Evolutionary conservation across 1,140 invertebrate genomes (phyloP), one percentile per base, ranked within the genome.

Genomic region (Leucophenga varia): DNA sequence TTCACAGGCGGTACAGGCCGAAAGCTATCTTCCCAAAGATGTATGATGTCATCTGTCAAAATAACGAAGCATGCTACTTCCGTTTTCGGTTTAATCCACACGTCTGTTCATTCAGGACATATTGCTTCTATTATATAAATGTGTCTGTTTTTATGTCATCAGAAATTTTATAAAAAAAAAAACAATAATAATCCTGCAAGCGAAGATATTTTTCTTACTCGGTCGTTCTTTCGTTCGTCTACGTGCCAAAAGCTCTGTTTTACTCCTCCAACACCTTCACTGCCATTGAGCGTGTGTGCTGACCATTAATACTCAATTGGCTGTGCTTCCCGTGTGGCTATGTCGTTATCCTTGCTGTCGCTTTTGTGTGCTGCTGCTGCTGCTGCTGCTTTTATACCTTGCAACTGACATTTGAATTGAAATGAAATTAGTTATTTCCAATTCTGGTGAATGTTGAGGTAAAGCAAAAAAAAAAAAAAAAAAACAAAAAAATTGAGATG

Each of bases 241-340:
- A n/a, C n/a, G n/a, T n/a, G n/a, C n/a, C n/a, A n/a, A n/a, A n/a
- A n/a, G n/a, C n/a, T n/a, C n/a, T n/a, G n/a, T n/a, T n/a, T n/a
- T n/a, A n/a, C n/a, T n/a, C 32, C 12, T 34, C 35, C 12, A 17
- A 14, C 16, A 16, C 10, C 10, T n/a, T n/a, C 35, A 17, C 35
- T 19, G 18, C 35, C 35, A 37, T 8, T 8, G n/a, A n/a, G n/a
- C n/a, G n/a, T n/a, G 22, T 10, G 5, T 25, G 12, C 18, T 67
- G 63, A 67, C 63, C 63, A 67, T 67, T 67, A 67, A 67, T 67
- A 67, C 63, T 67, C 63, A 67, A 67, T 67, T 67, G 63, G 63
- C 63, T 67, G 63, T 67, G 63, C 63, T 67, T 67, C 63, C 63
- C 63, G 63, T 61, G 63, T 55, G 63, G 63, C 61, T 5, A 59